Conservation (phyloP, 2,113 vertebrate genomes). For the Coptodon rendalli region DNA sequence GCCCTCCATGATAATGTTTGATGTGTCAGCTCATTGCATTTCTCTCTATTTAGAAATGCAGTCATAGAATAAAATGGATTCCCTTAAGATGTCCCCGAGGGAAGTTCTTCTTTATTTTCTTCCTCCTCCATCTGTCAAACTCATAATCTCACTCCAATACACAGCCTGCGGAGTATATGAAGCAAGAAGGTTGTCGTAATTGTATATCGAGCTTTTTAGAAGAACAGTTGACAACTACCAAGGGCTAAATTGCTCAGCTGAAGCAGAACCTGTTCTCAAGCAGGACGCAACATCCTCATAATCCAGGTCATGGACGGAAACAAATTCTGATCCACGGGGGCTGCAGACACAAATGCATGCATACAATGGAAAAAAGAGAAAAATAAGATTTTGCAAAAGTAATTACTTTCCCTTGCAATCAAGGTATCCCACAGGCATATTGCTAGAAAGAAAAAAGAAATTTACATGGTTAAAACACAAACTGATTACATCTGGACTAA, state of each 20-base stretch:
- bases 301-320: slow-evolving; percentile 45
- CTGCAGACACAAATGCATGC: slow-evolving; percentile 1
- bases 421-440: neutral
- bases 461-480: neutral
- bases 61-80: slow-evolving; percentile 50
- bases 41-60: slow-evolving; percentile 44
- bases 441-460: neutral
- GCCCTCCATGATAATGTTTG: slow-evolving; percentile 29
- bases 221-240: slow-evolving; percentile 53
- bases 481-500: neutral
- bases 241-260: slow-evolving; percentile 56
- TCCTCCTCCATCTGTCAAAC: slow-evolving; percentile 66
- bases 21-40: slow-evolving; percentile 43
- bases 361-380: neutral
- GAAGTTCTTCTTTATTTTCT: slow-evolving; percentile 42
- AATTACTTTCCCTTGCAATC: neutral
- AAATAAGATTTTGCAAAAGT: neutral
- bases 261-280: slow-evolving; percentile 55
- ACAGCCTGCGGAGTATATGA: slow-evolving; percentile 55
- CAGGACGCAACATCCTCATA: slow-evolving; percentile 29
- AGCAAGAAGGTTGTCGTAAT: slow-evolving; percentile 56
- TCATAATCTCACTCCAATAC: slow-evolving; percentile 62
- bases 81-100: slow-evolving; percentile 56
- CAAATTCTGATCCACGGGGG: slow-evolving; percentile 7
- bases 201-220: slow-evolving; percentile 64